A percentile compares a stretch with the other conserved stretches of the same genome.
Evolutionary conservation across 2,888 invertebrate genomes (phyloP).

Genomic region (Drosophila paramelanica): DNA sequence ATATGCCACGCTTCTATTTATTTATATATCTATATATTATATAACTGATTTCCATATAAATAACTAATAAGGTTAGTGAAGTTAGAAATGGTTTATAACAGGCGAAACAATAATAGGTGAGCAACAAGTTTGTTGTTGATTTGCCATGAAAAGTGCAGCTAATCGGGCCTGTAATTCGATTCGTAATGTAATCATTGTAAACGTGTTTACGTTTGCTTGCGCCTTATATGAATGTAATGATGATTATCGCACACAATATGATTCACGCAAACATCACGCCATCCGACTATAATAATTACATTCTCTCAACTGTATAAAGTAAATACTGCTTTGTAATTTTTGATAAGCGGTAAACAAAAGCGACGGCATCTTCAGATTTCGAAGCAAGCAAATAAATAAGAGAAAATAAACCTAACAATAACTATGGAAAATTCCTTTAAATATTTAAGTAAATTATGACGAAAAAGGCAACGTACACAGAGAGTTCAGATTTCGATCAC

Average conservation of each 20-base stretch:
- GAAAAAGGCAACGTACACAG: too few relatives aligned
- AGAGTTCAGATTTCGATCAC: constrained; percentile 9
- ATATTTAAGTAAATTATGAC: neutral
- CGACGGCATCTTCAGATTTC: constrained; percentile 18
- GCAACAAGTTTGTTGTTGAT: constrained; percentile 30
- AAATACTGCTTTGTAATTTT: neutral
- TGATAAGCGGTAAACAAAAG: constrained; percentile 30
- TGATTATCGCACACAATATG: constrained; percentile 27
- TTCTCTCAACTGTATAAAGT: neutral
- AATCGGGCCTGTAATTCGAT: neutral
- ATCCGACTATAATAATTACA: constrained; percentile 9
- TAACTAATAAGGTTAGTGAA: neutral
- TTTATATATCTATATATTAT: neutral
- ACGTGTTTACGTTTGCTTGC: constrained; percentile 38
- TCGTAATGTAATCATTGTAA: constrained; percentile 6
- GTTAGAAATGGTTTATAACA: neutral
- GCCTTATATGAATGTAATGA: constrained; percentile 33
- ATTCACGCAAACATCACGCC: constrained; percentile 53
- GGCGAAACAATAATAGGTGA: neutral
- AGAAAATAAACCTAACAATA: neutral
- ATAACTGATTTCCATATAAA: neutral
- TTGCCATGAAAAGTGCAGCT: constrained; percentile 13
- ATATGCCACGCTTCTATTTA: neutral
- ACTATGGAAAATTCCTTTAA: constrained; percentile 21
- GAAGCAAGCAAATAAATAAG: constrained; percentile 15